These are phyloP conservation scores for Trachythela sp. DNA, from an alignment of 64 coral and sea anemone species.

Conservation along the genomic window DNA sequence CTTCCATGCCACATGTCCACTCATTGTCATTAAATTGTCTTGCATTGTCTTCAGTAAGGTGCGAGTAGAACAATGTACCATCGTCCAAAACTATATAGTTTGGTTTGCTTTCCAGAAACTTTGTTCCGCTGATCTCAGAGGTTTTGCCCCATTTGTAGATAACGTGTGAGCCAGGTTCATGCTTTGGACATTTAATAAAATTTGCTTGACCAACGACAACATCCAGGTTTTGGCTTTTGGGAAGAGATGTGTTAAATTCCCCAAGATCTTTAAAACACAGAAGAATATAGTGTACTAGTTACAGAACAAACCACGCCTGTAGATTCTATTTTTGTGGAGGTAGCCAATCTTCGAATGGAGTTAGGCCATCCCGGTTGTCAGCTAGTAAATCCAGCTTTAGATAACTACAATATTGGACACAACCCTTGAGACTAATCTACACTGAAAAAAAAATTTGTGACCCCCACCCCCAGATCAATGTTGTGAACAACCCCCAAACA, in stretches of 20 bases:
- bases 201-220: conserved; percentile 8
- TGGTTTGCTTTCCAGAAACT: neutral
- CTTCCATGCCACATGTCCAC: neutral
- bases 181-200: neutral
- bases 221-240: neutral
- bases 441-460: too few species aligned
- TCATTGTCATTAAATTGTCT: neutral
- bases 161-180: neutral
- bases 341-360: too few species aligned
- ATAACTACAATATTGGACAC: too few species aligned
- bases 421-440: too few species aligned
- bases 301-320: neutral
- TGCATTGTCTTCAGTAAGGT: neutral
- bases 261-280: neutral
- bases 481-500: too few species aligned
- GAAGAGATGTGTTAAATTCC: neutral
- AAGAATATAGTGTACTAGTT: neutral
- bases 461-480: too few species aligned
- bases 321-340: too few species aligned
- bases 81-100: neutral
- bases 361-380: too few species aligned
- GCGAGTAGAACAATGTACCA: conserved; percentile 7
- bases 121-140: neutral
- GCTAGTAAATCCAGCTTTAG: too few species aligned
- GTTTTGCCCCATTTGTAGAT: conserved; percentile 19